These are phyloP conservation scores for Pedionomus torquatus DNA, from an alignment of 2,113 vertebrate genomes.

Conservation along the genomic window DNA sequence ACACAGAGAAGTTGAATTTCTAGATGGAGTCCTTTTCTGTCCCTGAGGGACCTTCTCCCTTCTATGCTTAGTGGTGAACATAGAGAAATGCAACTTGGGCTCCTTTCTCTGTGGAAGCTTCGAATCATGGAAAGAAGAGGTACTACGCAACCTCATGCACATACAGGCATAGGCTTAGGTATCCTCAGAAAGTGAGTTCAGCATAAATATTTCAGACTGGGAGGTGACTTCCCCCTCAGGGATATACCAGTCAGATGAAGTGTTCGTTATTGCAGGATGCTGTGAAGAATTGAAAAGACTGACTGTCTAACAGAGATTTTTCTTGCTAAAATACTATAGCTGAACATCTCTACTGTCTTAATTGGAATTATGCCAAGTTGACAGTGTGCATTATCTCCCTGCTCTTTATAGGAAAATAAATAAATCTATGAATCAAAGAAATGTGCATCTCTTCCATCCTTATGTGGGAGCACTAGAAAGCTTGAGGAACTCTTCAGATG, in stretches of 20 bases:
- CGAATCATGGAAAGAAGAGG: background rate
- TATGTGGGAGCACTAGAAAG: background rate
- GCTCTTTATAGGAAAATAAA: background rate
- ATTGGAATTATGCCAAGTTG: rapidly evolving
- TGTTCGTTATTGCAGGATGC: rapidly evolving
- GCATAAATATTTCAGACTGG: background rate
- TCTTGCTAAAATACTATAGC: background rate
- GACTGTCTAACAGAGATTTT: background rate
- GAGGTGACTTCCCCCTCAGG: background rate
- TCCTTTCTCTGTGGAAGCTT: background rate
- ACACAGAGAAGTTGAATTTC: background rate
- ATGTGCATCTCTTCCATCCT: background rate
- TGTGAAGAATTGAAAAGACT: background rate
- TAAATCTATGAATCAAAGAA: background rate
- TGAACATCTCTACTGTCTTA: background rate
- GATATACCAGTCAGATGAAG: background rate
- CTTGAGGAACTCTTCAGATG: background rate
- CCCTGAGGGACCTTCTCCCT: background rate
- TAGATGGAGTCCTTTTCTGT: background rate
- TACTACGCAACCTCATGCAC: rapidly evolving
- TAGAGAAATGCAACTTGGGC: background rate
- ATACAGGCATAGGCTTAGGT: background rate
- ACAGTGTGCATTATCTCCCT: background rate
- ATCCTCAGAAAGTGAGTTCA: background rate
- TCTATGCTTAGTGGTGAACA: background rate